These are phyloP conservation scores for Catagonus wagneri DNA, from an alignment of 2,113 vertebrate species.

Conservation along the genomic window DNA sequence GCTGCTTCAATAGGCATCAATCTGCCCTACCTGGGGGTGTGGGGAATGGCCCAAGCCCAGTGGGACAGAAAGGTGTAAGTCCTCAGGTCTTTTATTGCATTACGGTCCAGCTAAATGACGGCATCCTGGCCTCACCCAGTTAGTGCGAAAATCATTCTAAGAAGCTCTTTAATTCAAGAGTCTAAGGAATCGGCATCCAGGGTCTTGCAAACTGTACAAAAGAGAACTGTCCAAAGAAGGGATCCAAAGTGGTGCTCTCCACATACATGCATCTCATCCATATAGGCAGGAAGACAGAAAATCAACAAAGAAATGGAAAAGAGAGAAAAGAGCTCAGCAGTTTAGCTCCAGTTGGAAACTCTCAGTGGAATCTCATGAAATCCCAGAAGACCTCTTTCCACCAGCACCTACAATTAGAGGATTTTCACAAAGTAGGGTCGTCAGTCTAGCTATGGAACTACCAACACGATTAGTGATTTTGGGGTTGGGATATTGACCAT, in stretches of 20 bases:
- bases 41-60: neutral
- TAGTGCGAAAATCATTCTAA: neutral
- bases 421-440: constrained; percentile 65
- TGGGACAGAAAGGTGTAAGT: neutral
- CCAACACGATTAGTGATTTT: constrained; percentile 83
- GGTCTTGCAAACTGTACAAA: constrained; percentile 26
- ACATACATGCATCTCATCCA: neutral
- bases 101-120: neutral
- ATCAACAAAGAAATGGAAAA: constrained; percentile 56
- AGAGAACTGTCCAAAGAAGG: constrained; percentile 35
- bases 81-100: neutral
- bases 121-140: neutral
- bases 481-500: constrained; percentile 87
- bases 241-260: neutral
- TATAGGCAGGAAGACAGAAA: neutral
- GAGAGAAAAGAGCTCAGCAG: constrained; percentile 70
- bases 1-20: neutral
- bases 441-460: constrained; percentile 81
- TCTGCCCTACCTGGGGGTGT: neutral
- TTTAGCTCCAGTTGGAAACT: constrained; percentile 75
- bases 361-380: constrained; percentile 74
- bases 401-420: constrained; percentile 55
- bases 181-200: constrained; percentile 21
- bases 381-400: constrained; percentile 64
- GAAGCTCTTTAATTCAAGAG: neutral